Percentiles rank a stretch among this genome's conserved stretches.
These are phyloP conservation scores for Fragum whitleyi DNA, from an alignment of 2,888 invertebrate species.

Conservation along the genomic window DNA sequence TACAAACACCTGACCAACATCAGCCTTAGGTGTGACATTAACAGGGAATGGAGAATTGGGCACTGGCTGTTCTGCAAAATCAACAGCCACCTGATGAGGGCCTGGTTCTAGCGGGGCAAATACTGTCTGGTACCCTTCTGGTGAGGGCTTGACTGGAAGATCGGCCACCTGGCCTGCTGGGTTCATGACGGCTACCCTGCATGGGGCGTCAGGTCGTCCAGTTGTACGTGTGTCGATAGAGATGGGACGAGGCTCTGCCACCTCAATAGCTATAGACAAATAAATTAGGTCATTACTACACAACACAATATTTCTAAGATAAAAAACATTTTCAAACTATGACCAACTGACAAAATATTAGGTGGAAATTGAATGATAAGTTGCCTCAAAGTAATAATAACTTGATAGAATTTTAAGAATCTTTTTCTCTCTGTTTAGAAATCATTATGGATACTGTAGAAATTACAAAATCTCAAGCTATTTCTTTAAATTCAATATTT, in stretches of 20 bases:
- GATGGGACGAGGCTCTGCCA: constrained; percentile 64
- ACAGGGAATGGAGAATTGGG: constrained; percentile 84
- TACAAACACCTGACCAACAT: constrained; percentile 88
- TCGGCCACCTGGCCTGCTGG: constrained; percentile 87
- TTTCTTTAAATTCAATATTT: no score
- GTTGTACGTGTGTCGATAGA: constrained; percentile 66
- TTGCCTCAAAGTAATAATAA: no score
- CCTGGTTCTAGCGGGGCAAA: constrained; percentile 84
- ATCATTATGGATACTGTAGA: no score
- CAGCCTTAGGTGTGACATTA: constrained; percentile 79
- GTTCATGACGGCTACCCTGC: constrained; percentile 73
- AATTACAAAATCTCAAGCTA: no score
- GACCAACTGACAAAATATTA: no score
- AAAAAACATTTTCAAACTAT: no score
- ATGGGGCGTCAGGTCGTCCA: constrained; percentile 67
- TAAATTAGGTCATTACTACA: no score
- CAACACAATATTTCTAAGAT: no score
- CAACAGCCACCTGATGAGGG: constrained; percentile 83
- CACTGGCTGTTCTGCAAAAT: constrained; percentile 82
- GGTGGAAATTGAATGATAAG: no score
- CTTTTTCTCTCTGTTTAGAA: no score
- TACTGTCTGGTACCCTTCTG: constrained; percentile 88
- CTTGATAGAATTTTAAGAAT: no score
- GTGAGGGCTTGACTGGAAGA: constrained; percentile 91
- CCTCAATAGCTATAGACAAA: constrained; percentile 61